Percentiles rank a stretch among this genome's conserved stretches.
These are phyloP conservation scores for Lycaena phlaeas DNA, from an alignment of 2,888 invertebrate genomes.

Conservation along the genomic window DNA sequence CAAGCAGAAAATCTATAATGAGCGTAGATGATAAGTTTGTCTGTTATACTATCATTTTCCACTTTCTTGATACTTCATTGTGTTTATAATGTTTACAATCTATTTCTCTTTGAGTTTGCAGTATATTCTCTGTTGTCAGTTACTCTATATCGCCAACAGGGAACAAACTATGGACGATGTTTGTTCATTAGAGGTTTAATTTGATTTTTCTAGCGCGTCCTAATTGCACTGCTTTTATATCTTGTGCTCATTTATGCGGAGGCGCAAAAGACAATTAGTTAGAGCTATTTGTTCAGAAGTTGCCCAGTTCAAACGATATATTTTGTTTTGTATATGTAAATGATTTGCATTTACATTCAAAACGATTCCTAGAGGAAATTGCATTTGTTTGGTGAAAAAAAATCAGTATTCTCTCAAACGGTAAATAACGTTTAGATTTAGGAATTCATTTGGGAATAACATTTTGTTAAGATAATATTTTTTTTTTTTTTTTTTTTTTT, in stretches of 20 bases:
- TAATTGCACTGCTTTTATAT: conserved; percentile 57
- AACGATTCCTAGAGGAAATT: conserved; percentile 8
- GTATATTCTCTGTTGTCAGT: not conserved
- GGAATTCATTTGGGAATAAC: not conserved
- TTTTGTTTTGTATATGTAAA: conserved; percentile 16
- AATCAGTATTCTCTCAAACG: conserved; percentile 5
- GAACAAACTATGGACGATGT: conserved; percentile 41
- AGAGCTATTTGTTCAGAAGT: conserved; percentile 28
- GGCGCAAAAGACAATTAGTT: conserved; percentile 38
- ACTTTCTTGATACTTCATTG: too few relatives aligned
- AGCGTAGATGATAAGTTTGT: too few relatives aligned
- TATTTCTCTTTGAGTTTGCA: too few relatives aligned
- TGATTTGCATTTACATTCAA: conserved; percentile 12
- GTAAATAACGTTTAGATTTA: not conserved
- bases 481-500: not conserved
- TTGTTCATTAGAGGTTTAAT: conserved; percentile 66
- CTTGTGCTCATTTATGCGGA: conserved; percentile 47
- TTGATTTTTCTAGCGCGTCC: conserved; percentile 66
- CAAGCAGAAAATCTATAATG: too few relatives aligned
- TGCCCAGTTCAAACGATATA: conserved; percentile 10
- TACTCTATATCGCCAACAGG: conserved; percentile 34
- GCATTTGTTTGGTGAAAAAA: conserved; percentile 2
- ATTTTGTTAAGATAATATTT: not conserved
- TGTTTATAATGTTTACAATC: too few relatives aligned
- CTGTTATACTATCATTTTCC: too few relatives aligned